Evolutionary conservation across 2,113 vertebrate species (phyloP).

Genomic region (Oryzias woworae): DNA sequence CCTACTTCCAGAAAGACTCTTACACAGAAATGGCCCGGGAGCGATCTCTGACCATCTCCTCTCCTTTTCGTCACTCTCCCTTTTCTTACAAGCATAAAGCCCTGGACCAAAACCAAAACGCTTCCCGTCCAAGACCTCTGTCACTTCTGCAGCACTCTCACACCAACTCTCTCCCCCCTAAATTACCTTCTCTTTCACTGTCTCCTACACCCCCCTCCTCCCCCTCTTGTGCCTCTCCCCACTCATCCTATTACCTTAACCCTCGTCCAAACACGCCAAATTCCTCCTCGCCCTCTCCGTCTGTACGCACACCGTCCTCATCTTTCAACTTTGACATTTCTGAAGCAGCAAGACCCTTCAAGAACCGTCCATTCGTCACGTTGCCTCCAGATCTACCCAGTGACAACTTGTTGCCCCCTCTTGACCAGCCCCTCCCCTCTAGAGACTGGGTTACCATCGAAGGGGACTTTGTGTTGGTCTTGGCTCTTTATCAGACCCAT

Average conservation of each 20-base stretch:
- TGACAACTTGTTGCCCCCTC: slow-evolving; percentile 83
- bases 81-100: slow-evolving; percentile 76
- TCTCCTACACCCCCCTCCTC: slow-evolving; percentile 77
- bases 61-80: slow-evolving; percentile 76
- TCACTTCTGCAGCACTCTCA: slow-evolving; percentile 76
- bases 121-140: slow-evolving; percentile 74
- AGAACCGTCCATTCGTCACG: slow-evolving; percentile 58
- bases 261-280: slow-evolving; percentile 73
- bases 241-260: slow-evolving; percentile 69
- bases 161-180: slow-evolving; percentile 80
- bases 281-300: slow-evolving; percentile 70
- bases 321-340: slow-evolving; percentile 78
- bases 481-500: slow-evolving; percentile 87
- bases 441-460: slow-evolving; percentile 86
- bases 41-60: slow-evolving; percentile 78
- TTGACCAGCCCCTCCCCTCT: slow-evolving; percentile 83
- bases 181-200: slow-evolving; percentile 74
- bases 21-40: slow-evolving; percentile 71
- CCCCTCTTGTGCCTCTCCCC: slow-evolving; percentile 73
- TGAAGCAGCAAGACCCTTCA: slow-evolving; percentile 65
- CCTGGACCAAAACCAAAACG: slow-evolving; percentile 78
- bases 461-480: slow-evolving; percentile 86
- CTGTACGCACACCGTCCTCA: slow-evolving; percentile 63
- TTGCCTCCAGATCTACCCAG: slow-evolving; percentile 68
- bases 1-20: slow-evolving; percentile 66